phyloP scores from a whole-genome alignment of 2,888 invertebrate species.

The Bellardia pandia region DNA sequence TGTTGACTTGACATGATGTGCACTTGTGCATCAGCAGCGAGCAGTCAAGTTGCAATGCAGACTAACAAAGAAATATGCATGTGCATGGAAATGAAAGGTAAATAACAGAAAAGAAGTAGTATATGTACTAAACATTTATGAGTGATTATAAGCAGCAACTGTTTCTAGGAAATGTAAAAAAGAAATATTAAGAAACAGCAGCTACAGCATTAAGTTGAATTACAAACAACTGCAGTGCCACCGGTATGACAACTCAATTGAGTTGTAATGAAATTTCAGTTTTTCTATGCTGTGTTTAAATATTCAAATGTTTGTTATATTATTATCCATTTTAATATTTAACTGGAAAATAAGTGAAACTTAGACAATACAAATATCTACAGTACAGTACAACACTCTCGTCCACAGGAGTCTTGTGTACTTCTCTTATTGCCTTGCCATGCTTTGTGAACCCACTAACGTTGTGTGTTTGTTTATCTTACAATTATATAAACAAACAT shows the following conservation, averaged over 20 bases:
- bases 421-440: conserved; percentile 3
- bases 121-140: conserved; percentile 55
- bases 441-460: not conserved
- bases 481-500: conserved; percentile 64
- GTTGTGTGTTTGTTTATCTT: conserved; percentile 52
- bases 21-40: conserved; percentile 49
- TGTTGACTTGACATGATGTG: conserved; percentile 53
- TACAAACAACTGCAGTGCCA: conserved; percentile 35
- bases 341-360: conserved; percentile 49
- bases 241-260: conserved; percentile 54
- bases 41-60: conserved; percentile 16
- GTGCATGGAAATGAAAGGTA: conserved; percentile 17
- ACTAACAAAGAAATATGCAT: not conserved
- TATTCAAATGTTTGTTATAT: conserved; percentile 43
- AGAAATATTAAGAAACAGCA: conserved; percentile 41
- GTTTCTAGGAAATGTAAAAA: conserved; percentile 51
- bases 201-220: conserved; percentile 34
- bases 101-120: conserved; percentile 6
- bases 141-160: conserved; percentile 65
- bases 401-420: conserved; percentile 23
- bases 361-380: not conserved
- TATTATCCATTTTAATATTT: conserved; percentile 11
- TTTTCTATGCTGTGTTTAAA: conserved; percentile 21
- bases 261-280: conserved; percentile 57
- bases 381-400: not conserved